Percentiles rank a stretch among this genome's conserved stretches.
Conservation (phyloP, 37 sponge, comb jelly and placozoan genomes). For the Eunapius fragilis region DNA sequence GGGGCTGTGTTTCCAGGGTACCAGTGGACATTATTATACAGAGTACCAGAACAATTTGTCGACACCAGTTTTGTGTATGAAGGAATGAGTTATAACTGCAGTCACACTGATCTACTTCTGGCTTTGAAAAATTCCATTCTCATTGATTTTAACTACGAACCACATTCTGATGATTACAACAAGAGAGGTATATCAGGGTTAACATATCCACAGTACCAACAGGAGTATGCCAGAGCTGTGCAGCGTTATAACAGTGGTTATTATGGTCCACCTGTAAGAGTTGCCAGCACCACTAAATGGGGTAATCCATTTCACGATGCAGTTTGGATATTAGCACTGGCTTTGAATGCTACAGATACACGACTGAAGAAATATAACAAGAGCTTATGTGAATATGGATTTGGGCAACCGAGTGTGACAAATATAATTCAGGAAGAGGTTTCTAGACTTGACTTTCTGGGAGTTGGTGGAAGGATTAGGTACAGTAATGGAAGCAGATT, state of each 20-base stretch:
- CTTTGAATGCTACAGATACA: background rate
- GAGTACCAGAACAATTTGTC: background rate
- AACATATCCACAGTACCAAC: slow-evolving; percentile 1
- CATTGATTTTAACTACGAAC: background rate
- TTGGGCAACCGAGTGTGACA: background rate
- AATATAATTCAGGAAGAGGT: background rate
- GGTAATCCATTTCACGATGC: slow-evolving; percentile 22
- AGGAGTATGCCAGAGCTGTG: background rate
- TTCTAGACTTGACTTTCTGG: background rate
- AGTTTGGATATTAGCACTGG: slow-evolving; percentile 36
- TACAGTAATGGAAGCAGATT: background rate
- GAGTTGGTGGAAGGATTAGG: background rate
- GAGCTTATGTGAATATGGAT: background rate
- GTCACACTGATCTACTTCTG: background rate
- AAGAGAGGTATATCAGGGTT: background rate
- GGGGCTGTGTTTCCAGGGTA: background rate
- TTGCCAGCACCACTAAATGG: background rate
- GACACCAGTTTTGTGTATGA: background rate
- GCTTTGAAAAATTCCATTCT: background rate
- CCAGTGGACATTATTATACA: slow-evolving; percentile 23
- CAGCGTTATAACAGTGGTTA: background rate
- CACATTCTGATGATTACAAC: background rate
- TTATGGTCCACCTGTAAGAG: background rate
- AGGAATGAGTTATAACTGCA: background rate
- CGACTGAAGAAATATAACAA: background rate